Evolutionary conservation across 2,888 invertebrate species (phyloP), one percentile per base, ranked within the genome.

Genomic region (Graphium colonna): DNA sequence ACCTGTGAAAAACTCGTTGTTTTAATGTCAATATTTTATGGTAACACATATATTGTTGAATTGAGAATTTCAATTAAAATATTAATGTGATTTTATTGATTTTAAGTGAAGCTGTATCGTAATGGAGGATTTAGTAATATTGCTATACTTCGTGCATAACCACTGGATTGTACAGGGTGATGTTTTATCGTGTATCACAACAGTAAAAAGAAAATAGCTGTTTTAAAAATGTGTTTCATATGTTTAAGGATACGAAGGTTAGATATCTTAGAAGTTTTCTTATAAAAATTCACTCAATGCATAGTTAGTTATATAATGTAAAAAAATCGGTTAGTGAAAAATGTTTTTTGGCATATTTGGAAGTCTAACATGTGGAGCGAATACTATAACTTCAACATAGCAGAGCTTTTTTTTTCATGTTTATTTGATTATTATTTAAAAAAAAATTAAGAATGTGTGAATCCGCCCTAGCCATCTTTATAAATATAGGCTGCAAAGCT

Each of bases 91-190:
- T 42, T 52, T 52, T 47, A 36, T 46, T 41, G 16, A 33, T n/a
- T 47, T 42, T n/a, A 48, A 36, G 18, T 33, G 18, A 48, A 49
- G 13, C 2, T 28, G 12, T 38, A 38, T 12, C 47, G 36, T 42
- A 21, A 36, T 41, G 12, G 17, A 26, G 12, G 44, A 28, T 15
- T 31, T 5, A 18, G 31, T 12, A n/a, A 13, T 31, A 12, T 10
- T 5, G 18, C 9, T 17, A 50, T 18, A 33, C 47, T 42, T 48
- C 43, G 48, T 53, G 48, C 43, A 48, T 44, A 42, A 53, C 48
- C 53, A 53, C 48, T 53, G 53, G 48, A 49, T 48, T 53, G 53
- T 53, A 53, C 53, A 53, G 53, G 53, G 48, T 53, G 53, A 53
- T 38, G 28, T 44, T 43, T 49, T 53, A 31, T 49, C 53, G 39